phyloP scores from a whole-genome alignment of 2,113 vertebrate species.

The Uria aalge region DNA sequence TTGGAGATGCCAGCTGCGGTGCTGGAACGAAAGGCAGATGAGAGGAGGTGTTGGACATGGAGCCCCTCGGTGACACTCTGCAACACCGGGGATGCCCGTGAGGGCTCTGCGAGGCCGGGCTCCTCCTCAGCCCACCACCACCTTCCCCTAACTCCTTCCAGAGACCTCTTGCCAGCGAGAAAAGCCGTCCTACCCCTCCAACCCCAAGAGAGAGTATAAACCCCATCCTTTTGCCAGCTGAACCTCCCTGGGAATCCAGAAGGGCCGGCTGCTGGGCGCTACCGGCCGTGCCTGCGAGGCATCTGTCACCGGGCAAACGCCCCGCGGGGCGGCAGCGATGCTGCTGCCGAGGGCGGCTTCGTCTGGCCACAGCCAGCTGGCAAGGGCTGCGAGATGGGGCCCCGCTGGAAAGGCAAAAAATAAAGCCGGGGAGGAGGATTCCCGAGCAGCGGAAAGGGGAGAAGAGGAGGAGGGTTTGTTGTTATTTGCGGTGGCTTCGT shows the following conservation, averaged over 20 bases:
- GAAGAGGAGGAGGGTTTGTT: slow-evolving; percentile 13
- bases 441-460: background rate
- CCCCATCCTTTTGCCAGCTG: background rate
- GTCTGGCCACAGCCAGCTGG: background rate
- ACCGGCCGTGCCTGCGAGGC: background rate
- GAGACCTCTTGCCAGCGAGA: background rate
- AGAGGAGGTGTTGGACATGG: background rate
- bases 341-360: background rate
- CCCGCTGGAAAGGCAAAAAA: background rate
- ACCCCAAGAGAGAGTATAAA: accelerated
- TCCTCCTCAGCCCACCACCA: accelerated
- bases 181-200: background rate
- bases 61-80: accelerated
- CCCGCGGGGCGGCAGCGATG: background rate
- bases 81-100: accelerated
- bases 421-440: background rate
- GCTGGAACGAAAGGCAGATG: background rate
- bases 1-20: background rate
- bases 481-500: background rate
- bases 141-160: background rate
- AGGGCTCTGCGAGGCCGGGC: accelerated
- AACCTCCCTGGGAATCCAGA: background rate
- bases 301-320: background rate
- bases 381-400: background rate
- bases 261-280: accelerated